Evolutionary conservation across 2,113 vertebrate genomes (phyloP), one percentile per base, ranked within the genome.

Genomic region (Talpa occidentalis): DNA sequence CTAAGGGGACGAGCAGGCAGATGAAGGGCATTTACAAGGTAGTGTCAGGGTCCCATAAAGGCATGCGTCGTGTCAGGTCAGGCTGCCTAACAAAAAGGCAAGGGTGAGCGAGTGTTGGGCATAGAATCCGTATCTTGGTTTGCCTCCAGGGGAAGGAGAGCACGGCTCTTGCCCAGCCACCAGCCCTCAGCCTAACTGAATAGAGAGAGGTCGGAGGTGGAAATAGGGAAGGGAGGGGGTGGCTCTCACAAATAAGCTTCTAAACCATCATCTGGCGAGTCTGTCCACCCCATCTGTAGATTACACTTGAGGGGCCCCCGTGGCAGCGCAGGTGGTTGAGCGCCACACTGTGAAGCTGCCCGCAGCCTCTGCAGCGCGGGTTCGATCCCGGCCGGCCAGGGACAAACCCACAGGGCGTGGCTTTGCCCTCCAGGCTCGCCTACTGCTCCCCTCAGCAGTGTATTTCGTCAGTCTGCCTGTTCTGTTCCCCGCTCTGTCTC

Each of bases 131-230:
- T 24, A 1, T 59, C 40, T 60, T 60, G 70, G 30, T 40, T 73
- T 35, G 42, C 21, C 28, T 70, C 67, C 67, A 4, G 14, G 21
- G 40, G n/a, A 42, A 72, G 66, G 35, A 64, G 52, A 52, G 10
- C 52, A 28, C 42, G 4, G n/a, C 88, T 64, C 44, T 0, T 89
- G 88, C 22, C 42, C 54, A 10, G 11, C 26, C 37, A 0, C 32
- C 22, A 28, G 26, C 28, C 42, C 73, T 67, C 0, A 93, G 7
- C 49, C 56, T 66, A 47, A 24, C 62, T 82, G 54, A 35, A 16
- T 0, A 0, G 22, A 0, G 12, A 0, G 22, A 0, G 12, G 6
- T 22, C 32, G 19, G 22, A 42, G 10, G 24, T 94, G 69, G 35
- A 70, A 73, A 54, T 37, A 14, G 67, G 30, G 77, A 44, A 5